phyloP scores from a whole-genome alignment of 2,797 vertebrate species.

The Erpetoichthys calabaricus region DNA sequence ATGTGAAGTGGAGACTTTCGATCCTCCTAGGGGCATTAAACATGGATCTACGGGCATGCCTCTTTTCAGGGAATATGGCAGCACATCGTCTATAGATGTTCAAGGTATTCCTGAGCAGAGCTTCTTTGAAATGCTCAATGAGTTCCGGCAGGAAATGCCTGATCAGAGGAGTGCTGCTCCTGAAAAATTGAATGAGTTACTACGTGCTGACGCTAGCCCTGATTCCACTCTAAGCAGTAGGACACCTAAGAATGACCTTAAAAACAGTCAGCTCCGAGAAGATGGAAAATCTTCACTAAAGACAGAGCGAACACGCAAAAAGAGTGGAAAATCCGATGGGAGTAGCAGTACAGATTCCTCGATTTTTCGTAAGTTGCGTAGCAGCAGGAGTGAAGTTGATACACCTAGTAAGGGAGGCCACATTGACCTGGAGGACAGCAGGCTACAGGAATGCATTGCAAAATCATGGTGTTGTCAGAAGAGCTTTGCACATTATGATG shows the following conservation, averaged over 20 bases:
- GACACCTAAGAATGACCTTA: constrained; percentile 22
- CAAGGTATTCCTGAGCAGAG: constrained; percentile 78
- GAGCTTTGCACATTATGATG: constrained; percentile 77
- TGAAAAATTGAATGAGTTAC: constrained; percentile 40
- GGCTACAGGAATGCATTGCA: constrained; percentile 28
- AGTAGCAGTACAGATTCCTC: constrained; percentile 52
- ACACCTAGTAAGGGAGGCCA: constrained; percentile 18
- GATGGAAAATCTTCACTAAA: constrained; percentile 25
- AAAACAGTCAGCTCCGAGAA: constrained; percentile 16
- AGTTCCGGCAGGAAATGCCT: constrained; percentile 63
- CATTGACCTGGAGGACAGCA: constrained; percentile 39
- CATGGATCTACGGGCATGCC: constrained; percentile 27
- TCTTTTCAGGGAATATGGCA: constrained; percentile 78
- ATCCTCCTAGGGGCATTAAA: constrained; percentile 17
- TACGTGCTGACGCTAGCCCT: constrained; percentile 28
- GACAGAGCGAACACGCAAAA: constrained; percentile 56
- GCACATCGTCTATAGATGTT: constrained; percentile 86
- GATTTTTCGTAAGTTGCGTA: constrained; percentile 72
- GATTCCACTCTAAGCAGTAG: constrained; percentile 19
- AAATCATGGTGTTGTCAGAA: constrained; percentile 68
- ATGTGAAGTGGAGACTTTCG: constrained; percentile 45
- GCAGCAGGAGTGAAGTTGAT: constrained; percentile 50
- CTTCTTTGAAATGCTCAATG: constrained; percentile 76
- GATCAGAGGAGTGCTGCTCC: constrained; percentile 43
- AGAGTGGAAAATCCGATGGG: constrained; percentile 24